Conservation (phyloP, 2,888 invertebrate genomes). For the Chloroclysta siterata region DNA sequence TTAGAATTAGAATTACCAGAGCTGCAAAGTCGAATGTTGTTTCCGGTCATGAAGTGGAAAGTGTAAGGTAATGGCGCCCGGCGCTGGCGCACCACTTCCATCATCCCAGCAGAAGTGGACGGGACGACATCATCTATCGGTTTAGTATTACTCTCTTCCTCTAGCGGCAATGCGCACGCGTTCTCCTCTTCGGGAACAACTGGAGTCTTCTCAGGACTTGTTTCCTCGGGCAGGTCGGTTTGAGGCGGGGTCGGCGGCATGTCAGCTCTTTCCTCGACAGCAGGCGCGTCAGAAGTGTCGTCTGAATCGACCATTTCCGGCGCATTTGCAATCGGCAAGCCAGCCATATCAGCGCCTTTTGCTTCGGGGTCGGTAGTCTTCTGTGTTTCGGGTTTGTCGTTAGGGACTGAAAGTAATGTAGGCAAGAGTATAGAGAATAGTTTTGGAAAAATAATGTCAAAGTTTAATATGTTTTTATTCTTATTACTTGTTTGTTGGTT, state of each 20-base stretch:
- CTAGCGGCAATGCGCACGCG: background rate
- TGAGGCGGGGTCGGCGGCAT: constrained; percentile 11
- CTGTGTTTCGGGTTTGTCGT: constrained; percentile 22
- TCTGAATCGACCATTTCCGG: constrained; percentile 10
- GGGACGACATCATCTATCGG: background rate
- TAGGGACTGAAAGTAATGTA: constrained; percentile 26
- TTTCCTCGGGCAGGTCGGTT: constrained; percentile 15
- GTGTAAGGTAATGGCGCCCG: constrained; percentile 85
- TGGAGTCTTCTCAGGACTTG: background rate
- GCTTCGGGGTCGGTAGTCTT: background rate
- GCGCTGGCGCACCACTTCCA: constrained; percentile 49
- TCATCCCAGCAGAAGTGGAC: background rate
- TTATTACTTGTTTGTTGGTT: constrained; percentile 52
- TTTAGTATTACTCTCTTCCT: background rate
- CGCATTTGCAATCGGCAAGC: background rate
- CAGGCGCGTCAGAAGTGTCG: background rate
- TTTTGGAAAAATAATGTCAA: too few species aligned
- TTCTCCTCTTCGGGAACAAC: constrained; percentile 1
- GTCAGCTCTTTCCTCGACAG: constrained; percentile 1
- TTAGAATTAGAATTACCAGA: too few species aligned
- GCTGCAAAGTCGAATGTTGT: constrained; percentile 89
- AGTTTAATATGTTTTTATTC: background rate
- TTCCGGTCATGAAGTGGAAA: constrained; percentile 93
- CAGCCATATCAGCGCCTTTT: background rate
- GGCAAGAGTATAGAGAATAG: background rate